Percentiles rank a stretch among this genome's conserved stretches.
Evolutionary conservation across 2,113 vertebrate species (phyloP).

Genomic region (Ranitomeya imitator): DNA sequence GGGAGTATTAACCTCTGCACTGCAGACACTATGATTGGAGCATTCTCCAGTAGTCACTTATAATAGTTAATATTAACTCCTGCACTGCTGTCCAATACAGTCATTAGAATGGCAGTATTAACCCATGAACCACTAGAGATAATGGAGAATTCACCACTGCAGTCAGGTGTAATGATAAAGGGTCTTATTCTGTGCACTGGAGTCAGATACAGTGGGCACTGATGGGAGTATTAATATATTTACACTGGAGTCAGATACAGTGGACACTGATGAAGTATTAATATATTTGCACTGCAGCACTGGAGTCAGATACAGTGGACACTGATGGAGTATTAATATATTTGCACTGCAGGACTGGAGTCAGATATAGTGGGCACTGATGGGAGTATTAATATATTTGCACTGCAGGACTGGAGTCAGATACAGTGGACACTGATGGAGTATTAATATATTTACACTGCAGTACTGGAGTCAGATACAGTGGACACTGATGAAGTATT

Average conservation of each 20-base stretch:
- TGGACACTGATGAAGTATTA: neutral
- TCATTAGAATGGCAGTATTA: neutral
- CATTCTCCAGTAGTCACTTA: neutral
- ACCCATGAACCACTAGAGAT: neutral
- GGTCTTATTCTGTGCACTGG: constrained; percentile 4
- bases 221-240: neutral
- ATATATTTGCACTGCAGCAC: too few species aligned
- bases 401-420: too few species aligned
- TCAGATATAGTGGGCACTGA: too few species aligned
- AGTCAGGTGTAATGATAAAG: neutral
- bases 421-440: too few species aligned
- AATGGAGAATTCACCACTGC: constrained; percentile 1
- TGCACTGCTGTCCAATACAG: neutral
- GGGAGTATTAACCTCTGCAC: neutral
- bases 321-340: too few species aligned
- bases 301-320: too few species aligned
- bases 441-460: too few species aligned
- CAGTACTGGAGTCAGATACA: too few species aligned
- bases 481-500: too few species aligned
- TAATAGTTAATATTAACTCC: neutral
- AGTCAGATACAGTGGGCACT: neutral
- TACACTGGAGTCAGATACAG: neutral
- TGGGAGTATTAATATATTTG: neutral
- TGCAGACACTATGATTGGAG: neutral
- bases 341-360: too few species aligned